These are phyloP conservation scores for Scatophagus argus DNA, from an alignment of 2,113 vertebrate species.

Conservation along the genomic window DNA sequence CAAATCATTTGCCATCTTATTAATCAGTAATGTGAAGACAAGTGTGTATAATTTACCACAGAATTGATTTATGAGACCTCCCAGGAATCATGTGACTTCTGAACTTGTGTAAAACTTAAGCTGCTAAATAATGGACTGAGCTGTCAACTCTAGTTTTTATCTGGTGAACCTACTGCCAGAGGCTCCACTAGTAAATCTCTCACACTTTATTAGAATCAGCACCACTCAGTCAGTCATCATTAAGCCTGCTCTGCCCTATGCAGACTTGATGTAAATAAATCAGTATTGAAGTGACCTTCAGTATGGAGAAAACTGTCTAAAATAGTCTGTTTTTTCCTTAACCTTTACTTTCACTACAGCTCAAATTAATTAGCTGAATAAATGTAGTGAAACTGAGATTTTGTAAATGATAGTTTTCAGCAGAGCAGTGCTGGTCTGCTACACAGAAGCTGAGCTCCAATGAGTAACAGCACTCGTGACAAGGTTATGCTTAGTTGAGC, in stretches of 20 bases:
- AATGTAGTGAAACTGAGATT: background rate
- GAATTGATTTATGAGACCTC: background rate
- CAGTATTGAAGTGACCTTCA: background rate
- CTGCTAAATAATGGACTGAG: slow-evolving; percentile 5
- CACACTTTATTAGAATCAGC: slow-evolving; percentile 41
- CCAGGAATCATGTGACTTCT: background rate
- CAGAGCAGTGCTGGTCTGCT: background rate
- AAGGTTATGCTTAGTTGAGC: slow-evolving; percentile 8
- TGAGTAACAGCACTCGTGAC: slow-evolving; percentile 16
- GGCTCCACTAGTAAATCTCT: slow-evolving; percentile 36
- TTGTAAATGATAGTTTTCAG: background rate
- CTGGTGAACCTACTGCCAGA: background rate
- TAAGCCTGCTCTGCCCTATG: background rate
- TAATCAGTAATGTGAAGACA: background rate
- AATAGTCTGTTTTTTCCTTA: background rate
- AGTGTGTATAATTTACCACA: background rate
- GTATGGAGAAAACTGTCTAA: background rate
- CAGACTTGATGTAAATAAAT: background rate
- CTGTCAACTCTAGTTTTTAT: background rate
- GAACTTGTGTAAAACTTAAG: background rate
- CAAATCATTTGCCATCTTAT: background rate
- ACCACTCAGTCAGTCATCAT: slow-evolving; percentile 10
- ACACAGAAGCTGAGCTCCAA: slow-evolving; percentile 2
- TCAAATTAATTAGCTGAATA: background rate
- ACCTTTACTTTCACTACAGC: background rate